Evolutionary conservation across 1,140 invertebrate genomes (phyloP), one percentile per base, ranked within the genome.

Genomic region (Lordiphosa collinella): DNA sequence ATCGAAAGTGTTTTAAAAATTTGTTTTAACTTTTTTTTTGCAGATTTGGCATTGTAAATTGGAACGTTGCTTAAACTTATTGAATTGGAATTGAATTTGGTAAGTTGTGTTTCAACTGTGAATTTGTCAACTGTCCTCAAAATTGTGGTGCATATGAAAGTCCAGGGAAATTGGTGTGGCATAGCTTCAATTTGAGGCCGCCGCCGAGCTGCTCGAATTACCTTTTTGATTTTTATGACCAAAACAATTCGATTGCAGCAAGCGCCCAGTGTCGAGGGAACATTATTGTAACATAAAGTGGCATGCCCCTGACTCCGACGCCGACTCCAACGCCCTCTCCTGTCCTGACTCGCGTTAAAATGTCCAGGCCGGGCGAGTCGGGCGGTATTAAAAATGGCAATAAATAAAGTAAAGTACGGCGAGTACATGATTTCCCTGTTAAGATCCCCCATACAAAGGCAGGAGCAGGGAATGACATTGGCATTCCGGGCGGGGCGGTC

Each of bases 361-460:
- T 80, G 78, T 80, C 76, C 76, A 50, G 76, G 71, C 76, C 55
- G 61, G 16, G 51, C 73, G 52, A 63, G 59, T 57, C 52, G 62
- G 70, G 58, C 76, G 67, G 80, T 86, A 88, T 88, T 88, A 88
- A 88, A 88, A 88, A 86, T 79, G 73, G 80, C 86, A 74, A 88
- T 88, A 88, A 88, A 88, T 88, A 88, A 88, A 88, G 82, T 88
- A 79, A 88, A 88, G 76, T 86, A 86, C 76, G 74, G 61, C 82
- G 75, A 86, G 76, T 88, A 88, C 86, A 88, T 88, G 86, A 88
- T 88, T 88, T 88, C 73, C 86, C 86, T 88, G 80, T 88, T 88
- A 88, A 74, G 79, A 84, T 84, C 68, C 68, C 63, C 67, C 57
- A 76, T 78, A 65, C 75, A 58, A 14, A 12, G 49, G 4, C 47